Base-by-base conservation (phyloP, 2,888 invertebrate species). In the Polydesmus complanatus region DNA sequence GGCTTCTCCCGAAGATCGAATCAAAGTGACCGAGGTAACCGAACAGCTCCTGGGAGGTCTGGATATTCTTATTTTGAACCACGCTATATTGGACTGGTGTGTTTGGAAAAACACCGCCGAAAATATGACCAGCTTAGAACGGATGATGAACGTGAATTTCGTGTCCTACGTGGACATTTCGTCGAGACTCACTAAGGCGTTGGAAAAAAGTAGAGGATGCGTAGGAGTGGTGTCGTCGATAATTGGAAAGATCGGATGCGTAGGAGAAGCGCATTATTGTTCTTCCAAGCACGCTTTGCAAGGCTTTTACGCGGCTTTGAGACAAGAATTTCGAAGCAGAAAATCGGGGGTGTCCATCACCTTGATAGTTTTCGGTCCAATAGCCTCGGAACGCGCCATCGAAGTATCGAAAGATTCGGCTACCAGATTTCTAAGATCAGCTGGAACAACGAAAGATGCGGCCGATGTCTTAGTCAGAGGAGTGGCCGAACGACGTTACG, bases 131-230 rank as follows among this genome's bases (percentile, higher is more conserved):
- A 11, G 14, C 23, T 18, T 51, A 11, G 51, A 51, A 2, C 3
- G 21, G 18, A 25, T 56, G 19, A 18, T 71, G 3, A 68, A 69
- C 26, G 67, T 73, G 27, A 73, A 73, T 67, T 71, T 71, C 65
- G 64, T 66, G 53, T 69, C 72, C 0, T 73, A 73, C 62, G 69
- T 72, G 18, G 67, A 71, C 62, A 66, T 73, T 23, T 65, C 72
- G 1, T 70, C 71, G 1, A 66, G 69, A 52, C 68, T 70, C 8
- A 54, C 71, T 64, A 68, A 70, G 49, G 64, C 68, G 21, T 66
- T 73, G 18, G 65, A 68, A 60, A 60, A 65, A n/a, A 67, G 63
- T 60, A 62, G 64, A 3, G 73, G 73, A 14, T 60, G 61, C 57
- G 67, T 73, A 23, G 67, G 72, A 3, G 70, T 71, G 3, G 66